Conservation (phyloP, 1,140 invertebrate genomes). For the Myzus persicae region DNA sequence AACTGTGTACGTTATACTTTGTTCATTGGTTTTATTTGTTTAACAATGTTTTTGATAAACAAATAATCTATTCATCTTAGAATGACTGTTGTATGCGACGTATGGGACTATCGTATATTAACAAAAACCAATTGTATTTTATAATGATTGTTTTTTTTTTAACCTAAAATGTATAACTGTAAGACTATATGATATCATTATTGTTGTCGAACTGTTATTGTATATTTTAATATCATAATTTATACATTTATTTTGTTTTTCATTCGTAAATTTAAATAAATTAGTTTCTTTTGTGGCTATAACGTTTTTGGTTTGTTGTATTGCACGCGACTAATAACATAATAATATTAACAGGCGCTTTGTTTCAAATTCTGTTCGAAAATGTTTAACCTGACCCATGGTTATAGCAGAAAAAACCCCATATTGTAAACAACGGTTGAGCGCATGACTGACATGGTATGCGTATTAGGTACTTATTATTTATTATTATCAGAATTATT, state of each 20-base stretch:
- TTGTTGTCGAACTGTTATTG: too few species aligned
- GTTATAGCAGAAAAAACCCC: neutral
- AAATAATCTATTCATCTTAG: neutral
- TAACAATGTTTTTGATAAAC: neutral
- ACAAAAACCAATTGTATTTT: neutral
- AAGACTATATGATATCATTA: too few species aligned
- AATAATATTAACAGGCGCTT: neutral
- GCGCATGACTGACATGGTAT: neutral
- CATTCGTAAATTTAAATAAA: neutral
- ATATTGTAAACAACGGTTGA: neutral
- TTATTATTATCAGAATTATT: constrained; percentile 22
- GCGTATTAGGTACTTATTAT: neutral
- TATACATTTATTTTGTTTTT: neutral
- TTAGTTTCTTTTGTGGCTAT: neutral
- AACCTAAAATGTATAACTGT: neutral
- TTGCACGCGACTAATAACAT: neutral
- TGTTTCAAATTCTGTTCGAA: neutral
- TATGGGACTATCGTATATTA: neutral
- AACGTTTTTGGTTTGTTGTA: neutral
- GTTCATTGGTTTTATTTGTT: too few species aligned
- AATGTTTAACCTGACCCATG: neutral
- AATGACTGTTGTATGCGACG: neutral
- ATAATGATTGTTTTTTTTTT: neutral
- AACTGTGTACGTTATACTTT: too few species aligned
- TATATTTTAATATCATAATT: too few species aligned